These are phyloP conservation scores for Lasiurus borealis DNA, from an alignment of 2,113 vertebrate genomes.

Conservation along the genomic window DNA sequence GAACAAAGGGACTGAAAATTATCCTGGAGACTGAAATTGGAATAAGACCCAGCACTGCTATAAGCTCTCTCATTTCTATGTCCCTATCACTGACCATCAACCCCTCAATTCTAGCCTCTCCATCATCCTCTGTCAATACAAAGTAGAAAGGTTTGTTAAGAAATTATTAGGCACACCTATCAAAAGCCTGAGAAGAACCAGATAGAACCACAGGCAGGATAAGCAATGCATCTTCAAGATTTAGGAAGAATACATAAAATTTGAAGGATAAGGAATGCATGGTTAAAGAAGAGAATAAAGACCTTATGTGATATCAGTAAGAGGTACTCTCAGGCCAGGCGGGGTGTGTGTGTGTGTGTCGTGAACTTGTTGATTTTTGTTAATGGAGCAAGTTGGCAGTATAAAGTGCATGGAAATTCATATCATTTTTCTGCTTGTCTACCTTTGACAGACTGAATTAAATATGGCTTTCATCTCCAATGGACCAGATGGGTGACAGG, in stretches of 20 bases:
- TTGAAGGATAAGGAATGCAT: neutral
- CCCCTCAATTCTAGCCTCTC: neutral
- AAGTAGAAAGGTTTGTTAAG: neutral
- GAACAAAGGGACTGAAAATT: too few relatives aligned
- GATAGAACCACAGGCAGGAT: neutral
- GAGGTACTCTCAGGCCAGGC: neutral
- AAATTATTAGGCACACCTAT: neutral
- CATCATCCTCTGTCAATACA: neutral
- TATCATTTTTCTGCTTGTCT: constrained; percentile 18
- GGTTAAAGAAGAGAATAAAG: neutral
- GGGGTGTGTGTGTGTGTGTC: neutral
- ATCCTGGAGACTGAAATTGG: neutral
- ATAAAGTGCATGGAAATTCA: neutral
- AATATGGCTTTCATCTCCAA: neutral
- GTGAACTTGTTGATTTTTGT: neutral
- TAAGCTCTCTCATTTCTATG: neutral
- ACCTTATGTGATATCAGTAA: neutral
- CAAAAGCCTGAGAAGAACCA: neutral
- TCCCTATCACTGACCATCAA: neutral
- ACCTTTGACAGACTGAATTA: constrained; percentile 7
- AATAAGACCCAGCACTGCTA: neutral
- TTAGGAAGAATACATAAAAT: neutral
- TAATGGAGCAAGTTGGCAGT: neutral
- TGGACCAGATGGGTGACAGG: neutral
- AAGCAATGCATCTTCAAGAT: neutral